phyloP scores from a whole-genome alignment of 2,113 vertebrate species.

The Tinamus guttatus region DNA sequence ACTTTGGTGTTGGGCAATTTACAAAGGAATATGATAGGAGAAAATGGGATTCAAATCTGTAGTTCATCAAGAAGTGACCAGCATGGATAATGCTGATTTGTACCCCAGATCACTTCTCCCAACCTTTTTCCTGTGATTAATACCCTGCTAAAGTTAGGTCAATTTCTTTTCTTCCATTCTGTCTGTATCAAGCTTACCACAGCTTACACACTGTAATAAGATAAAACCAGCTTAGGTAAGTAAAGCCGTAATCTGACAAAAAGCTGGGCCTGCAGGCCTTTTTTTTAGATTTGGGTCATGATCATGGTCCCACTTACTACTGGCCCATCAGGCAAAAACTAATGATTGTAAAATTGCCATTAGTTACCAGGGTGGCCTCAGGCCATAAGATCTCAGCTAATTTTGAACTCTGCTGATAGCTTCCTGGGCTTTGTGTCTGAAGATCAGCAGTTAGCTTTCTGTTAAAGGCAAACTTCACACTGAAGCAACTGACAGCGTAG shows the following conservation, averaged over 20 bases:
- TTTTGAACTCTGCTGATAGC: conserved; percentile 59
- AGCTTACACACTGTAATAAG: conserved; percentile 61
- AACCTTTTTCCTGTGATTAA: conserved; percentile 43
- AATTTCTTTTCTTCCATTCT: conserved; percentile 37
- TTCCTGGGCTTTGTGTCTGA: conserved; percentile 44
- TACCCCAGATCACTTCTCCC: background rate
- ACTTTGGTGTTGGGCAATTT: background rate
- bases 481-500: background rate
- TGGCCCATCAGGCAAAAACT: conserved; percentile 27
- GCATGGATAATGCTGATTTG: background rate
- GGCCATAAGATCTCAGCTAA: conserved; percentile 53
- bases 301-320: conserved; percentile 16
- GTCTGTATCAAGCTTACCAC: conserved; percentile 58
- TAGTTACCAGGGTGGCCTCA: conserved; percentile 41
- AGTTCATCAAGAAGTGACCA: background rate
- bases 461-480: conserved; percentile 46
- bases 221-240: conserved; percentile 67
- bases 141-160: conserved; percentile 38
- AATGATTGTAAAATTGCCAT: conserved; percentile 59
- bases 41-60: background rate
- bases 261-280: conserved; percentile 54
- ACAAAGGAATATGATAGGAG: background rate
- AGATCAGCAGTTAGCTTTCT: conserved; percentile 60
- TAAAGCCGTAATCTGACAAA: conserved; percentile 62
- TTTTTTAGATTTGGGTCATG: conserved; percentile 65